Evolutionary conservation across 2,888 invertebrate species (phyloP), one percentile per base, ranked within the genome.

Genomic region (Tortricodes alternella): DNA sequence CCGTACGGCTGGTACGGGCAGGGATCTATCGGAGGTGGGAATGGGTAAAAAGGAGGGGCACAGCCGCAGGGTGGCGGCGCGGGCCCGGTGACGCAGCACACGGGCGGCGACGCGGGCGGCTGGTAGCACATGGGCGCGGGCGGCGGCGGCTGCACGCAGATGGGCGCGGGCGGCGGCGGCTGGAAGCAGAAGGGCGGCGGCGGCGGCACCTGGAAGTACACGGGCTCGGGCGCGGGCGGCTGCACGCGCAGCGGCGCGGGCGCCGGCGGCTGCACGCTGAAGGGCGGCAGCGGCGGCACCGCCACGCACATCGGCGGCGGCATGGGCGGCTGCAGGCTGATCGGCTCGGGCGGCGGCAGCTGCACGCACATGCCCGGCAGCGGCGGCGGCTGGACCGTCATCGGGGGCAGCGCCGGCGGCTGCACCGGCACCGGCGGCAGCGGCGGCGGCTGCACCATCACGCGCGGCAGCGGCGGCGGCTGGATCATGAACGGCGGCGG

Each of bases 401-500:
- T 76, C 0, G 89, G 85, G 1, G 83, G 79, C 6, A 73, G 65
- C 2, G 81, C 73, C 0, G 89, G 89, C 2, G 87, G 77, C 57
- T 89, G 86, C 8, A 89, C 83, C 0, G 83, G 77, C 68, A 89
- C 72, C 1, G 87, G 83, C 0, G 88, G 83, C 27, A 83, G 55
- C n/a, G 83, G 73, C 2, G 89, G 89, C 8, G 85, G 84, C 60
- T 87, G 87, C 15, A 89, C 74, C 76, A 80, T 70, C 52, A 89
- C 68, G 53, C 80, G 83, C 0, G 83, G 82, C 18, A 86, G 50
- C 29, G 87, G 75, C 0, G 88, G 88, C 1, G 86, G 87, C 59
- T 89, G 89, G 5, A 89, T 71, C 3, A 86, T 67, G 18, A 89
- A 82, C 38, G 86, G 86, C 0, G 84, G 80, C 5, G 66, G 69